Evolutionary conservation across 2,888 invertebrate species (phyloP).

Genomic region (Acheta domesticus): DNA sequence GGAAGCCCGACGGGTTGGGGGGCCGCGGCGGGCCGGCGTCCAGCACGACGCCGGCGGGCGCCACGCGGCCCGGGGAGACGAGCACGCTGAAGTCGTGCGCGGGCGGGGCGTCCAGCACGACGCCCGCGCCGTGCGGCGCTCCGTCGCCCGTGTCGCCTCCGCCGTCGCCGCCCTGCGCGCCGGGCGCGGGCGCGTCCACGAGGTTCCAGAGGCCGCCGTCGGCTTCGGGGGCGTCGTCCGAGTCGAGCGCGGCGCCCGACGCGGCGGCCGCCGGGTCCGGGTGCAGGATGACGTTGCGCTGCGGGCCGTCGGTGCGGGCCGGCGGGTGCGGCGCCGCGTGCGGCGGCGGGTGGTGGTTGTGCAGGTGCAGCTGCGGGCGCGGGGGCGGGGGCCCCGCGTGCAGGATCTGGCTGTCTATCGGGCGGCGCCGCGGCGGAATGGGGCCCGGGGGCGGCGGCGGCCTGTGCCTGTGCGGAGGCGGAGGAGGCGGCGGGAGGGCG

Average conservation of each 20-base stretch:
- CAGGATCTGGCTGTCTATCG: neutral
- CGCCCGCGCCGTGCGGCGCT: neutral
- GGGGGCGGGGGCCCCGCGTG: neutral
- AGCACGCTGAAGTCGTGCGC: constrained; percentile 8
- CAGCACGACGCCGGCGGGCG: neutral
- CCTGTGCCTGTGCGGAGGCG: neutral
- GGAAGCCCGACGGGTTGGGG: neutral
- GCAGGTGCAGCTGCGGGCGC: neutral
- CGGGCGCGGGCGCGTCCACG: neutral
- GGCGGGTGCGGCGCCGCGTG: neutral
- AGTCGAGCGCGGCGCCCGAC: neutral
- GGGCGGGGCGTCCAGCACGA: neutral
- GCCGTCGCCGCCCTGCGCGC: neutral
- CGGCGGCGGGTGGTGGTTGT: neutral
- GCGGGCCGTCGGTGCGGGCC: neutral
- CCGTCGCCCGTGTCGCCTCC: neutral
- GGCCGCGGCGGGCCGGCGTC: neutral
- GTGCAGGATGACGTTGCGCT: neutral
- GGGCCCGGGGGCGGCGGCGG: neutral
- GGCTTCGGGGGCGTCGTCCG: neutral
- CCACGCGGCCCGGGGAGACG: neutral
- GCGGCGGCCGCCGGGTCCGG: neutral
- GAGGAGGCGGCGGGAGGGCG: neutral
- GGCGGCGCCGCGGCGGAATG: neutral
- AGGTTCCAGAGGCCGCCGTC: neutral